Evolutionary conservation across 1,140 invertebrate genomes (phyloP), one percentile per base, ranked within the genome.

Genomic region (Aporrectodea caliginosa): DNA sequence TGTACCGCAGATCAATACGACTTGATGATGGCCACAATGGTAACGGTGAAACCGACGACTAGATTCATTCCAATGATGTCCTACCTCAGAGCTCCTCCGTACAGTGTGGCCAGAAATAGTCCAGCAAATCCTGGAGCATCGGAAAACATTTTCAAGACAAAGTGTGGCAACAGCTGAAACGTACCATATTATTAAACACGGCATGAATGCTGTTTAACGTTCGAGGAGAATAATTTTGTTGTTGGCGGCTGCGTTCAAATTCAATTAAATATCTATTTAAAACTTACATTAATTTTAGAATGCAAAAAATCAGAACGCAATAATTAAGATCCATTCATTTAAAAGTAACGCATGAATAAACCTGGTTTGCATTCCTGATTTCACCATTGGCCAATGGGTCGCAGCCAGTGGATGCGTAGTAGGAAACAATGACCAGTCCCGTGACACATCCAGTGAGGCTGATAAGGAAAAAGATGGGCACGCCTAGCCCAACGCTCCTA

Each of bases 31-130:
- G n/a, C n/a, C n/a, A n/a, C n/a, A n/a, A n/a, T n/a, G n/a, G n/a
- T n/a, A n/a, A n/a, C n/a, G n/a, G n/a, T n/a, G n/a, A n/a, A n/a
- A n/a, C n/a, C n/a, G n/a, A n/a, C n/a, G n/a, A n/a, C n/a, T n/a
- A n/a, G n/a, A n/a, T n/a, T n/a, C n/a, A n/a, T n/a, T n/a, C n/a
- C n/a, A n/a, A n/a, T n/a, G n/a, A n/a, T n/a, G n/a, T n/a, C n/a
- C n/a, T n/a, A 78, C 77, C 77, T 78, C n/a, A 78, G 77, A 34
- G 77, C 69, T 30, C 77, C 77, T 34, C 77, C 30, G 34, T 78
- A 78, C 30, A 78, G 35, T 12, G 70, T 78, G 68, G 70, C 77
- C 30, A 78, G 70, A 31, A 78, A 78, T 33, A 78, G 68, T 1
- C 77, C 77, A 34, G 30, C 29, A 69, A 78, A 72, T n/a, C 77